Base-by-base conservation (phyloP, 2,888 invertebrate species). In the Sminthurides aquaticus region DNA sequence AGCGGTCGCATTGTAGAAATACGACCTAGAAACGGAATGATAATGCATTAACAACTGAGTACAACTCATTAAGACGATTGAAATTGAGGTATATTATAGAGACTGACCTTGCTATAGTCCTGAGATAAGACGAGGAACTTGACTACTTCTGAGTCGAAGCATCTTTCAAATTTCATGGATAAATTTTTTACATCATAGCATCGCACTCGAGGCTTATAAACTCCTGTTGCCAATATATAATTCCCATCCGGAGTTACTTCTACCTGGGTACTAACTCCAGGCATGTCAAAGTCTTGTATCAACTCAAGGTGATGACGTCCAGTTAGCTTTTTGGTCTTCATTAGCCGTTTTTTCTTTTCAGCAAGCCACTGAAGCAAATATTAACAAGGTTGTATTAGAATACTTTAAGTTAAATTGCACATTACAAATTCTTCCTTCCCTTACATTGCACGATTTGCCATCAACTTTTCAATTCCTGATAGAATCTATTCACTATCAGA, bases 231-330 rank as follows among this genome's bases (percentile, higher is more conserved):
- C 77, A 96, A 82, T 68, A 99, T 87, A 77, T 90, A 96, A 71
- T 96, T 89, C 22, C 91, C 90, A 82, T 99, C 97, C 74, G 85
- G 87, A 8, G 97, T 91, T 70, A 92, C 84, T 76, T 86, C 84
- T 26, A 99, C 83, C 60, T 86, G 86, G 22, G 88, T 89, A 77
- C 95, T 94, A 0, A 98, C 85, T 58, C 88, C 92, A 27, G 99
- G 98, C 99, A 99, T 99, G 75, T 96, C 93, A 83, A 99, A 99
- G 78, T 99, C 99, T 80, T 99, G 99, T 72, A 99, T 91, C 52
- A 99, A 85, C 80, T 98, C 93, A 75, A 99, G 93, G 76, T 95
- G 84, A 74, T 90, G 84, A 73, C 94, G 83, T 57, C 97, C 83
- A 78, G 95, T 96, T 49, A 89, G 87, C 86, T 94, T 89, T 79